Evolutionary conservation across 2,888 invertebrate species (phyloP).

Genomic region (Branchipolynoe longqiensis): DNA sequence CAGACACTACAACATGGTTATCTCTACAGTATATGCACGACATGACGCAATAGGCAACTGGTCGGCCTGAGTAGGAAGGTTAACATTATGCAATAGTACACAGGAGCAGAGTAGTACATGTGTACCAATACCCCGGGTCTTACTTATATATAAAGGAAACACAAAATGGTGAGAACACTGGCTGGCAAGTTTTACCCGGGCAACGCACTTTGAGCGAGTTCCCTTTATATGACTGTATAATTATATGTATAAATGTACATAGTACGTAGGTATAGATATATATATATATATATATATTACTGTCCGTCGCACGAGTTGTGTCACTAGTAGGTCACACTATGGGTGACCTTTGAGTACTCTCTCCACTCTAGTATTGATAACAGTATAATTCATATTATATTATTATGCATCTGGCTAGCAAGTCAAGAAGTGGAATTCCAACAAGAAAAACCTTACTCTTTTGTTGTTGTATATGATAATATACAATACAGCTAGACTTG

Average conservation of each 20-base stretch:
- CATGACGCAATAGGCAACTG: slow-evolving; percentile 8
- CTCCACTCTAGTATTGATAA: no score
- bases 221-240: not conserved
- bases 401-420: slow-evolving; percentile 55
- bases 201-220: not conserved
- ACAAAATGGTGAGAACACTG: slow-evolving; percentile 33
- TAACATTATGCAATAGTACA: not conserved
- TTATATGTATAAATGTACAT: not conserved
- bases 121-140: no score
- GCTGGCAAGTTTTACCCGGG: slow-evolving; percentile 22
- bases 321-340: not conserved
- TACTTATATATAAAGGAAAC: no score
- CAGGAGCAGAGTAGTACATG: not conserved
- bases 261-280: no score
- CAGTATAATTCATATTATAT: no score
- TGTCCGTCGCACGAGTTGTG: not conserved
- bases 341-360: no score
- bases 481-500: slow-evolving; percentile 49
- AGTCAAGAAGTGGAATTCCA: slow-evolving; percentile 55
- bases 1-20: no score
- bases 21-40: no score
- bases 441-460: slow-evolving; percentile 50
- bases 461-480: no score
- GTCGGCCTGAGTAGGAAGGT: not conserved
- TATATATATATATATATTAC: not conserved